These are phyloP conservation scores for Apomyelois bistriatella DNA, from an alignment of 2,888 invertebrate genomes.

Conservation along the genomic window DNA sequence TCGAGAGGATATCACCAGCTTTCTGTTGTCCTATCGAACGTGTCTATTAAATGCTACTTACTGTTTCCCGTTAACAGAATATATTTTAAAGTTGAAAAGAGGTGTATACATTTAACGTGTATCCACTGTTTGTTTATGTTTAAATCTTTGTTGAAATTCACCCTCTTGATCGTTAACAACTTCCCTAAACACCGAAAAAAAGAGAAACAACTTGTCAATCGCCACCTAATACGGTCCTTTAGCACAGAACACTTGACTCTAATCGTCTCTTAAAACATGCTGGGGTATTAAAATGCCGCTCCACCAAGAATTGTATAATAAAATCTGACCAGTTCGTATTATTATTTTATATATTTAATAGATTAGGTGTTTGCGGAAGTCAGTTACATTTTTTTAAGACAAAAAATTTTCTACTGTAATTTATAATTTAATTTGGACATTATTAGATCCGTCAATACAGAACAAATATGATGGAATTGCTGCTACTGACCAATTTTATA, in stretches of 20 bases:
- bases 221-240: constrained; percentile 27
- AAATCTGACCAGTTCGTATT: too few relatives aligned
- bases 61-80: constrained; percentile 8
- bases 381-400: too few relatives aligned
- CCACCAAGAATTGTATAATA: too few relatives aligned
- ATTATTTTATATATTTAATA: too few relatives aligned
- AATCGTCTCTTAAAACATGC: constrained; percentile 24
- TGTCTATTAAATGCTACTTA: constrained; percentile 17
- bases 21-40: constrained; percentile 21
- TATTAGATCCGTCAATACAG: too few relatives aligned
- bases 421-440: too few relatives aligned
- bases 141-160: constrained; percentile 9
- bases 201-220: constrained; percentile 47
- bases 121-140: neutral
- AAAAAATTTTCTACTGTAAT: too few relatives aligned
- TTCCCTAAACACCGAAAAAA: constrained; percentile 31
- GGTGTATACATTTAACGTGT: too few relatives aligned
- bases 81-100: neutral
- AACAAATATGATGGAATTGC: too few relatives aligned
- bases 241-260: constrained; percentile 25
- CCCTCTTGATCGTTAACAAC: constrained; percentile 17
- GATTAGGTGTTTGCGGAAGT: too few relatives aligned
- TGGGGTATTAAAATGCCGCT: constrained; percentile 30
- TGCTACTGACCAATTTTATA: too few relatives aligned
- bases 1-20: constrained; percentile 23